Percentiles rank a stretch among this genome's conserved stretches.
Conservation (phyloP, 2,113 vertebrate species). For the Aptenodytes patagonicus region DNA sequence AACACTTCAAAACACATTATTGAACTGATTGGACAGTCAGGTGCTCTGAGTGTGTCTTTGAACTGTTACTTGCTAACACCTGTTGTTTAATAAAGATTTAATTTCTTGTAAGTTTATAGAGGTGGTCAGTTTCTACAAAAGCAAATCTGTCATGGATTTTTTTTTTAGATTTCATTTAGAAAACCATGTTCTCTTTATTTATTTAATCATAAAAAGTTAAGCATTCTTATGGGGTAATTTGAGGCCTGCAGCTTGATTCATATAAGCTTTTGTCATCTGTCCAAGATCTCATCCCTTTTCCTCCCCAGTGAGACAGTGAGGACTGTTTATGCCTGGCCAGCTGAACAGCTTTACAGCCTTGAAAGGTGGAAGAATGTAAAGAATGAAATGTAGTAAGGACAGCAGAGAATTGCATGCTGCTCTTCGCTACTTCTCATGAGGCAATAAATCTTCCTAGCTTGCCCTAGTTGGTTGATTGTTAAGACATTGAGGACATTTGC, state of each 20-base stretch:
- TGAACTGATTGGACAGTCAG: neutral
- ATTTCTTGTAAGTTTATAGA: neutral
- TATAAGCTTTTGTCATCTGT: neutral
- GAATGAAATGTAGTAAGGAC: neutral
- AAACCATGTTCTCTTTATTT: neutral
- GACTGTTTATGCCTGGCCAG: neutral
- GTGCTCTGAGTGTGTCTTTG: neutral
- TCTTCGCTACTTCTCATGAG: neutral
- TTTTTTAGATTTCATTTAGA: neutral
- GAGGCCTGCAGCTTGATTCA: neutral
- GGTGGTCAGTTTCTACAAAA: neutral
- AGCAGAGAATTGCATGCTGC: neutral
- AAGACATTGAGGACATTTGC: neutral
- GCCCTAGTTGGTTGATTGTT: neutral
- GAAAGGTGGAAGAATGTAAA: slow-evolving; percentile 17
- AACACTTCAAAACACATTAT: neutral
- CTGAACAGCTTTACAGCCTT: neutral
- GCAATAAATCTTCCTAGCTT: neutral
- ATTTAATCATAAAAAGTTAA: neutral
- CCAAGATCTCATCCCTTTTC: neutral
- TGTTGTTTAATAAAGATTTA: neutral
- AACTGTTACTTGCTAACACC: neutral
- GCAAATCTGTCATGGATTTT: neutral
- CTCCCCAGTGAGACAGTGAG: neutral
- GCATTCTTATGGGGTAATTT: neutral